Percentiles rank a stretch among this genome's conserved stretches.
phyloP scores from a whole-genome alignment of 1,140 invertebrate species.

The Babylonia areolata region DNA sequence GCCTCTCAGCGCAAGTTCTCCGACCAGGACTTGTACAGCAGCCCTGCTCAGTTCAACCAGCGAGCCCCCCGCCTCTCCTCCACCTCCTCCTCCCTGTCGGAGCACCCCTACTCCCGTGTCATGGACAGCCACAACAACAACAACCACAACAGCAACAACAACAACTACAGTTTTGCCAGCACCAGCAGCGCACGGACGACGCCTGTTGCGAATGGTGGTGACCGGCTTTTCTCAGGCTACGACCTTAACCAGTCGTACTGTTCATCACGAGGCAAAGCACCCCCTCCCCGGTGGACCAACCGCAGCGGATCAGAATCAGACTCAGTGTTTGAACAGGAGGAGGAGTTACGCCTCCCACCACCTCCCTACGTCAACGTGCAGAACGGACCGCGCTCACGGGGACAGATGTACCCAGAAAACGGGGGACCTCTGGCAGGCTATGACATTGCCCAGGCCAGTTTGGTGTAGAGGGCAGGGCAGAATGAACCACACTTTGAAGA shows the following conservation, averaged over 20 bases:
- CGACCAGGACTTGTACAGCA: slow-evolving; percentile 49
- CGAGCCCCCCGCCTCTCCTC: slow-evolving; percentile 15
- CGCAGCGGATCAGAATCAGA: slow-evolving; percentile 28
- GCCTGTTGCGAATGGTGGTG: neutral
- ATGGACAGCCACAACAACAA: slow-evolving; percentile 21
- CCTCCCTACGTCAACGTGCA: slow-evolving; percentile 33
- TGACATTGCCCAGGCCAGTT: slow-evolving; percentile 48
- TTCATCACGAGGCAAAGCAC: slow-evolving; percentile 29
- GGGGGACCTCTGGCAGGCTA: slow-evolving; percentile 39
- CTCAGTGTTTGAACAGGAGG: slow-evolving; percentile 39
- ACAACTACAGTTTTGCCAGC: slow-evolving; percentile 23
- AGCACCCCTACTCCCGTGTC: slow-evolving; percentile 44
- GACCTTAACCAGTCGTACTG: neutral
- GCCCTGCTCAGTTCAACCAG: slow-evolving; percentile 41
- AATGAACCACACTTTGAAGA: too few species aligned
- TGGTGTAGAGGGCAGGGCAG: too few species aligned
- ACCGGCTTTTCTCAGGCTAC: neutral
- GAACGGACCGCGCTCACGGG: slow-evolving; percentile 38
- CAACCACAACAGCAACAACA: too few species aligned
- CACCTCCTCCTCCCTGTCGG: slow-evolving; percentile 29
- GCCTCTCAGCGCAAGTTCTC: slow-evolving; percentile 44
- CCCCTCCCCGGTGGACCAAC: slow-evolving; percentile 20
- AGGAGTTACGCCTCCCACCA: neutral
- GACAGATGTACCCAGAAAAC: slow-evolving; percentile 52
- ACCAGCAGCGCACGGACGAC: slow-evolving; percentile 3